Percentiles rank a stretch among this genome's conserved stretches.
Evolutionary conservation across 2,113 vertebrate species (phyloP).

Genomic region (Lates calcarifer): DNA sequence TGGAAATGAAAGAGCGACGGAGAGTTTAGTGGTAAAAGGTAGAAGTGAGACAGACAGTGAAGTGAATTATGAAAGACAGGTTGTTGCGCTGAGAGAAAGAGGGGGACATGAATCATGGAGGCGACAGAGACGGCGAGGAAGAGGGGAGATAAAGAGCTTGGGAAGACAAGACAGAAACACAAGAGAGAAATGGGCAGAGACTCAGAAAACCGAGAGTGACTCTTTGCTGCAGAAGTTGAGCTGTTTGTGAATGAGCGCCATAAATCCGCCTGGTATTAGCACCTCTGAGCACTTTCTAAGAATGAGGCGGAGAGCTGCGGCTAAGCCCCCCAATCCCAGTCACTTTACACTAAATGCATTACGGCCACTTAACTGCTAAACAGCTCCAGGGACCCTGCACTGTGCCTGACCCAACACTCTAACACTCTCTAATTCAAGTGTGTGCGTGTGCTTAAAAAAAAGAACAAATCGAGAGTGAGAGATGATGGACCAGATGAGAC

Average conservation of each 20-base stretch:
- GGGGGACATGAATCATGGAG: not conserved
- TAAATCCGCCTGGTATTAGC: conserved; percentile 62
- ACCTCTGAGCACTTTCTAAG: conserved; percentile 70
- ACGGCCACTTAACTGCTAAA: conserved; percentile 70
- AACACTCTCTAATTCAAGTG: conserved; percentile 50
- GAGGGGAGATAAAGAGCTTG: not conserved
- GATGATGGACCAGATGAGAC: conserved; percentile 41
- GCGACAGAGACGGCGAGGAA: not conserved
- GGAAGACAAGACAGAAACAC: not conserved
- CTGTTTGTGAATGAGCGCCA: conserved; percentile 66
- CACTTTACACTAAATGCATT: conserved; percentile 74
- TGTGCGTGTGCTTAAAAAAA: conserved; percentile 34
- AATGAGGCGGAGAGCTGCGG: conserved; percentile 61
- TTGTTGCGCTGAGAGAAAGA: not conserved
- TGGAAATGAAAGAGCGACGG: conserved; percentile 19
- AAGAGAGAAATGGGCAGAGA: not conserved
- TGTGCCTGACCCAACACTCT: conserved; percentile 59
- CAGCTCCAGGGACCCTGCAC: conserved; percentile 63
- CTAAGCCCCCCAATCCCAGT: conserved; percentile 64
- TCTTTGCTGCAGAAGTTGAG: conserved; percentile 38
- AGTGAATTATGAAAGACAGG: not conserved
- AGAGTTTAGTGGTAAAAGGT: not conserved
- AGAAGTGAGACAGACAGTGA: conserved; percentile 2
- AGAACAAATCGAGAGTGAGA: conserved; percentile 31
- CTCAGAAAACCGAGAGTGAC: not conserved